Evolutionary conservation across 2,888 invertebrate species (phyloP), one percentile per base, ranked within the genome.

Genomic region (Hydraecia micacea): DNA sequence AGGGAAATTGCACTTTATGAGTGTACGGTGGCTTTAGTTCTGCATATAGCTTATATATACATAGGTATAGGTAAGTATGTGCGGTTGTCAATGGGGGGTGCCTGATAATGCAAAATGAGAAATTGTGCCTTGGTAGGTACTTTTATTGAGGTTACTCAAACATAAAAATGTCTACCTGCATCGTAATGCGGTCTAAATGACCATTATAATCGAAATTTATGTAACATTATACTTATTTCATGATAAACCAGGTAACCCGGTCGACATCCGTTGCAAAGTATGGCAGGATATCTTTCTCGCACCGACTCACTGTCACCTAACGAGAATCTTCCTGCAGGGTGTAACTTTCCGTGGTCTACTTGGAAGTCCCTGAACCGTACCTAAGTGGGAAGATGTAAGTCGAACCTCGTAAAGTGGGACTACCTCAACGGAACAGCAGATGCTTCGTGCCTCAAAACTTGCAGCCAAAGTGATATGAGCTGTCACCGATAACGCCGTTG

Each of bases 1-100:
- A 81, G 67, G 42, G 39, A 72, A 72, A 81, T 58, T 76, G 52
- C 55, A 68, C n/a, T 81, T 71, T 76, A 68, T 63, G 46, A 58
- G 71, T 39, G 25, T 15, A 68, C 36, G 6, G 36, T n/a, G n/a
- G 52, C n/a, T 65, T 74, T 42, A 58, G 46, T 46, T 70, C 52
- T 80, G 49, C n/a, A 69, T 46, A 32, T 15, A 21, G n/a, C n/a
- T n/a, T 62, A 13, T n/a, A n/a, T n/a, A 25, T 32, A 60, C n/a
- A 21, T 7, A 32, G 11, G 11, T n/a, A 42, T 32, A 60, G 13
- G 21, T 32, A 60, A 6, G 21, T 36, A 32, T 15, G 18, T 2
- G 11, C 2, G 39, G 49, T 55, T 65, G 25, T 49, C 28, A 58
- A 6, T n/a, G n/a, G n/a, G n/a, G n/a, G n/a, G n/a, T 32, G 0